Percentiles rank a stretch among this genome's conserved stretches.
These are phyloP conservation scores for Acrocephalus scirpaceus DNA, from an alignment of 2,797 vertebrate genomes.

Conservation along the genomic window DNA sequence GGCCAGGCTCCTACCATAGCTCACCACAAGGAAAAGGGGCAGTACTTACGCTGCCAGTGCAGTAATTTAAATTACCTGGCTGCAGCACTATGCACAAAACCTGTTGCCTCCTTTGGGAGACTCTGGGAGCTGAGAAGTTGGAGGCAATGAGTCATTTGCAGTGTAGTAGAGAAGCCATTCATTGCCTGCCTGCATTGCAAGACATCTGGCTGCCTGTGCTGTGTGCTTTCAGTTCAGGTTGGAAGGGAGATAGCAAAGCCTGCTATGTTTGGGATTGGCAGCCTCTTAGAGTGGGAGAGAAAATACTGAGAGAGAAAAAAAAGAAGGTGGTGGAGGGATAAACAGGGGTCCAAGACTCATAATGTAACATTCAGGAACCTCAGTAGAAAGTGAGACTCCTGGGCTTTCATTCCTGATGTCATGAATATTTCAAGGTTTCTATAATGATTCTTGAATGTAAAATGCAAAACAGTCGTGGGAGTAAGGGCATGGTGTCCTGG, in stretches of 20 bases:
- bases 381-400: not conserved
- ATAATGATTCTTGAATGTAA: not conserved
- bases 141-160: not conserved
- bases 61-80: not conserved
- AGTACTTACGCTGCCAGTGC: not conserved
- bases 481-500: not conserved
- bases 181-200: not conserved
- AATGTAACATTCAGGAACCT: not conserved
- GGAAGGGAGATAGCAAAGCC: not conserved
- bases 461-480: not conserved
- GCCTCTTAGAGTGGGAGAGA: not conserved
- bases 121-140: not conserved
- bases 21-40: not conserved
- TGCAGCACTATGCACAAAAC: not conserved
- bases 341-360: accelerated
- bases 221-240: not conserved
- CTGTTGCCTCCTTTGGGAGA: not conserved
- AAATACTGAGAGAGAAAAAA: not conserved
- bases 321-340: not conserved
- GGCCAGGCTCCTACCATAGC: not conserved
- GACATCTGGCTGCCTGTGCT: not conserved
- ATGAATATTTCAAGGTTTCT: slow-evolving; percentile 36
- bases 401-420: not conserved
- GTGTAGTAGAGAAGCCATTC: not conserved
- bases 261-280: not conserved